Base-by-base conservation (phyloP, 2,113 vertebrate species). In the Taurulus bubalis region DNA sequence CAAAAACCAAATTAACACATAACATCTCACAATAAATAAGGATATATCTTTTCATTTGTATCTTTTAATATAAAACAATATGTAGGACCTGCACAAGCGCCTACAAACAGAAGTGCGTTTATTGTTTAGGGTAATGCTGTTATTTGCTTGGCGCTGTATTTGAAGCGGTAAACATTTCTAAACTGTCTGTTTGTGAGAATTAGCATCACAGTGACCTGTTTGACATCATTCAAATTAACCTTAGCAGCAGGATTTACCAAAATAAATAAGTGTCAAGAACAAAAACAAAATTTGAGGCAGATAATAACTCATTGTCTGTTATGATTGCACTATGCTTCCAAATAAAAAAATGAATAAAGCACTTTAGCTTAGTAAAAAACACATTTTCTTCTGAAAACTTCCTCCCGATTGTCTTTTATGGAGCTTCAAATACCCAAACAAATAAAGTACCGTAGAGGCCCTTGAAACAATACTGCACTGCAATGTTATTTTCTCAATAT, bases 21-120 rank as follows among this genome's bases (percentile, higher is more conserved):
- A 40, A 8, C 14, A 59, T 89, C 20, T 77, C 9, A 63, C 64
- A 94, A 95, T 95, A 95, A 95, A 95, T 95, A 95, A 92, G 45
- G 51, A 88, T 89, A 87, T 22, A 87, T 87, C 74, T 79, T 82
- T 75, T 80, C 34, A 83, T 71, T 83, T 75, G 56, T 70, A 85
- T 63, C 45, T 87, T 85, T 80, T 38, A 80, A 82, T 68, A 89
- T 67, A 77, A 78, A 80, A 85, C 72, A 76, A 38, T 38, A 78
- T 49, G 30, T 20, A 68, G 69, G 75, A 80, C 42, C 30, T 88
- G 77, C 71, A 75, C 22, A 76, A 80, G 74, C 68, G 28, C 86
- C 84, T 87, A 82, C 26, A 28, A 88, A 90, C 77, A 88, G 80
- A 93, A 93, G 91, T 91, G 90, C 87, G 85, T 80, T 85, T 15